Conservation (phyloP, 2,797 vertebrate genomes). For the Hoplostethus atlanticus region DNA sequence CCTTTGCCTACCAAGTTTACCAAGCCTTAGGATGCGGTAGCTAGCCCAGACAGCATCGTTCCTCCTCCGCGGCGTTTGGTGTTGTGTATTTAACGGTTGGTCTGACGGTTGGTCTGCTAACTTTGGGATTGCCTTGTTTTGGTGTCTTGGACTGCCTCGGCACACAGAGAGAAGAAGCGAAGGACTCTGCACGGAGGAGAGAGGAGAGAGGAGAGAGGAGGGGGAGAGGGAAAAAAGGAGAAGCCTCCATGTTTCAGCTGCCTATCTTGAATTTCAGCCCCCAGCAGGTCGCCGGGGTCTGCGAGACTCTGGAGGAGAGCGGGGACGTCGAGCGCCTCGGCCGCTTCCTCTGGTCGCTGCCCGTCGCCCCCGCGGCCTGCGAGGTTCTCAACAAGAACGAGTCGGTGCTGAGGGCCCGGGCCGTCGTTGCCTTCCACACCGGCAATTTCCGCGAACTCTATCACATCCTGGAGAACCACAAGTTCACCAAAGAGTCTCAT, state of each 20-base stretch:
- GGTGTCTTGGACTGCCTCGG: slow-evolving; percentile 60
- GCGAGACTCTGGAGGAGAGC: slow-evolving; percentile 99
- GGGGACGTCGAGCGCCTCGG: slow-evolving; percentile 98
- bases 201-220: slow-evolving; percentile 50
- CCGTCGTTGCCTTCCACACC: slow-evolving; percentile 97
- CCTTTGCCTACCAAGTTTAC: slow-evolving; percentile 72
- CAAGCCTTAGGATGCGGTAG: slow-evolving; percentile 81
- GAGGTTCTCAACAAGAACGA: slow-evolving; percentile 99
- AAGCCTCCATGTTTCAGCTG: slow-evolving; percentile 98
- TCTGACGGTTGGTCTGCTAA: slow-evolving; percentile 69
- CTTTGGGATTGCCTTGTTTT: slow-evolving; percentile 80
- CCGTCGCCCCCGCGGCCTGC: slow-evolving; percentile 97
- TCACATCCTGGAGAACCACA: slow-evolving; percentile 98
- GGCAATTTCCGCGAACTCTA: slow-evolving; percentile 99
- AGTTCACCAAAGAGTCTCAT: slow-evolving; percentile 99
- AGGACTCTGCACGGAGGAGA: slow-evolving; percentile 56
- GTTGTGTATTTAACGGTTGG: slow-evolving; percentile 56
- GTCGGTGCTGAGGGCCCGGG: slow-evolving; percentile 95
- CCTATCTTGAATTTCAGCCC: slow-evolving; percentile 99
- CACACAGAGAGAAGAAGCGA: slow-evolving; percentile 57
- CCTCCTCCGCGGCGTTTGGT: slow-evolving; percentile 53
- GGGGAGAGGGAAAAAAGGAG: slow-evolving; percentile 74
- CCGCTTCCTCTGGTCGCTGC: slow-evolving; percentile 99
- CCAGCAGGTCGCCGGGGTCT: slow-evolving; percentile 99
- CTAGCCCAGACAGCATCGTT: slow-evolving; percentile 74